Base-by-base conservation (phyloP, 2,888 invertebrate species). In the Xylophagus ater region DNA sequence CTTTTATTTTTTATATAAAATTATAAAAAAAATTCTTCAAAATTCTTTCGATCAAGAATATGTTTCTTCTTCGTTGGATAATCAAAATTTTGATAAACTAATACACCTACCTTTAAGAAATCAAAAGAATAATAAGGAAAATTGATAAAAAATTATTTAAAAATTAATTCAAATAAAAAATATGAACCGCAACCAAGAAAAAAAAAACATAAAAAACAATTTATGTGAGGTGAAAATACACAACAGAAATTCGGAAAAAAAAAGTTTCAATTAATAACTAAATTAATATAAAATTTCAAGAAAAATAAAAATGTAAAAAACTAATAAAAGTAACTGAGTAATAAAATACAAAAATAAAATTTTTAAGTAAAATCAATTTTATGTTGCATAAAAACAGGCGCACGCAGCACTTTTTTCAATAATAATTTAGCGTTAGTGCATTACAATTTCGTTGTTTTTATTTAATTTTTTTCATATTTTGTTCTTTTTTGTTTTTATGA, bases 131-230 rank as follows among this genome's bases (percentile, higher is more conserved):
- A 10, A 28, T 6, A 35, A 6, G 35, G 9, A 26, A 21, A 34
- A 35, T 35, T 26, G 28, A 35, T 18, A 19, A 36, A 28, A 36
- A n/a, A 19, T 18, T 18, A 19, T 30, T 31, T 10, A 17, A 31
- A 31, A 31, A 31, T 10, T 5, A 18, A 19, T 4, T 19, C 20
- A 31, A 31, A 28, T 4, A 19, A 31, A 18, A 2, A 30, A n/a
- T n/a, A 35, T 29, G 29, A 29, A 28, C 36, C 36, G 36, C 36
- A 36, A 36, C 36, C 36, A 29, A 36, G 29, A n/a, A n/a, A n/a
- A n/a, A n/a, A n/a, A n/a, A n/a, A n/a, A n/a, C n/a, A n/a, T n/a
- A n/a, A n/a, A n/a, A n/a, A n/a, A n/a, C n/a, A n/a, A n/a, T n/a
- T n/a, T n/a, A n/a, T n/a, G n/a, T n/a, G n/a, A n/a, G n/a, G n/a